These are phyloP conservation scores for Anolis apletophallus DNA, from an alignment of 2,797 vertebrate species.

Conservation along the genomic window DNA sequence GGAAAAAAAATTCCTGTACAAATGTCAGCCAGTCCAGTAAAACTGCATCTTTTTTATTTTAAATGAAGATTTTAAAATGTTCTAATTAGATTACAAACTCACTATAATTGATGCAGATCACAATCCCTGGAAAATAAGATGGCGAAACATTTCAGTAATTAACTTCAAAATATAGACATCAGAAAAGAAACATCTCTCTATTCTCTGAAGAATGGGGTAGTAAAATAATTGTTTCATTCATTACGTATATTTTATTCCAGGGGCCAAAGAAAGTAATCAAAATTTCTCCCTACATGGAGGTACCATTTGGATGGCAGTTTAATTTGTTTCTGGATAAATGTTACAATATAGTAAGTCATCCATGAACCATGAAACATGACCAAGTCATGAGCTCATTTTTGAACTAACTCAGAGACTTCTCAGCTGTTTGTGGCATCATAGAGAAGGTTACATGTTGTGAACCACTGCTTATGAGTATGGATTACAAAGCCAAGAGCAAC, in stretches of 20 bases:
- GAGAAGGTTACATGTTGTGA: neutral
- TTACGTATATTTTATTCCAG: neutral
- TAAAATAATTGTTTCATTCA: neutral
- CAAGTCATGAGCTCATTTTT: neutral
- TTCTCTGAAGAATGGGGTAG: neutral
- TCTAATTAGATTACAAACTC: neutral
- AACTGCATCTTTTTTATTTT: neutral
- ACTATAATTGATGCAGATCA: neutral
- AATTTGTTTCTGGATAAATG: neutral
- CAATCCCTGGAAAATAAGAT: neutral
- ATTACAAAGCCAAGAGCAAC: neutral
- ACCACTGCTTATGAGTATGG: neutral
- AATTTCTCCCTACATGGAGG: neutral
- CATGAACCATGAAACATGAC: neutral
- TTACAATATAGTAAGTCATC: neutral
- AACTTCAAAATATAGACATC: neutral
- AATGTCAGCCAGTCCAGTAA: neutral
- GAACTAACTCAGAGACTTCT: neutral
- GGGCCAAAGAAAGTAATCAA: neutral
- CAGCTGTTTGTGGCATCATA: neutral
- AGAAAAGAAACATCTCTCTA: neutral
- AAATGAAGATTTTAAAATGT: neutral
- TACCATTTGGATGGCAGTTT: neutral
- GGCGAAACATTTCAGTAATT: neutral
- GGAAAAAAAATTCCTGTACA: neutral